Base-by-base conservation (phyloP, 1,140 invertebrate species). In the Ganaspis sp. region DNA sequence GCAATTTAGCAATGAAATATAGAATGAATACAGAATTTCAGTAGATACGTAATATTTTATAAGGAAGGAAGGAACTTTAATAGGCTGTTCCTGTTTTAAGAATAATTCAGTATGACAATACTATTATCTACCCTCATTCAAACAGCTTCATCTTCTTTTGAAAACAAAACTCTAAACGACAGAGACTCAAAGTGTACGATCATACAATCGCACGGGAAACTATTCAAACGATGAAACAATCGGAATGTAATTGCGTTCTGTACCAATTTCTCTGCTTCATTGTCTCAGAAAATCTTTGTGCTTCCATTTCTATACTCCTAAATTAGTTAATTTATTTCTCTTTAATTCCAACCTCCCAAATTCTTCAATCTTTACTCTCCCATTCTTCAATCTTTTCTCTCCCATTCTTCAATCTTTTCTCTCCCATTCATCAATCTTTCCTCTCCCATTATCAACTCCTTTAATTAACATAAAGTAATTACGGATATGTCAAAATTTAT, bases 191-290 rank as follows among this genome's bases (percentile, higher is more conserved):
- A 69, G 74, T 75, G 79, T 74, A 71, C 40, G 76, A 79, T 81
- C 83, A 88, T 88, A 88, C 87, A 89, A 88, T 87, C 83, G 85
- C 86, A 85, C 75, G 73, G 85, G 84, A 81, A 84, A 86, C 86
- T 88, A 89, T 89, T 90, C 81, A 89, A 88, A 85, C 83, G 81
- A 84, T 80, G 85, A 88, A 84, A 90, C 88, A 90, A 90, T 90
- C 82, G 84, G 80, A 90, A 88, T 90, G 89, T 89, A 90, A 90
- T 90, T 90, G 87, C 87, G 79, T 85, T 86, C 74, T 83, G 87
- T 87, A 77, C 81, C 85, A 84, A 88, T 90, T 88, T 81, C 77
- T 70, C 80, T 76, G 76, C 71, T 75, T 76, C 75, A 85, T 86
- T 86, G 83, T 88, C 82, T 82, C 34, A 38, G 37, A 54, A 82